phyloP scores from a whole-genome alignment of 2,797 vertebrate species.

The Gymnothorax reevesii region DNA sequence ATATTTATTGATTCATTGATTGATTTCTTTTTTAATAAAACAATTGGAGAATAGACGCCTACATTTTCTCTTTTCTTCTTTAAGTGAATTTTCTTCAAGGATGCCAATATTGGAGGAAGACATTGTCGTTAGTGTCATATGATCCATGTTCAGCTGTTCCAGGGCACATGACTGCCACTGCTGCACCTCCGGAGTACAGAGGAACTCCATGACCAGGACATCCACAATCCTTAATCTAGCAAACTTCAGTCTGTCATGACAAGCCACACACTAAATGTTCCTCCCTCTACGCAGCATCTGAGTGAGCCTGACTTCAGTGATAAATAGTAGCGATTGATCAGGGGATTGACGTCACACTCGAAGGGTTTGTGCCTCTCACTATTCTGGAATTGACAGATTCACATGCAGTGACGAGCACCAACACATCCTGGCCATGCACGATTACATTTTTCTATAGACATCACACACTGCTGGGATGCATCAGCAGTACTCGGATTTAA shows the following conservation, averaged over 20 bases:
- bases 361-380: not conserved
- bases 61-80: too few relatives aligned
- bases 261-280: not conserved
- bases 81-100: too few relatives aligned
- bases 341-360: not conserved
- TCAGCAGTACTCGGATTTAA: not conserved
- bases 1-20: too few relatives aligned
- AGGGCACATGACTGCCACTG: not conserved
- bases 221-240: too few relatives aligned
- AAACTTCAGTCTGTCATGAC: not conserved
- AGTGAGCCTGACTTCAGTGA: not conserved
- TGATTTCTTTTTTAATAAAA: too few relatives aligned
- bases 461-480: not conserved
- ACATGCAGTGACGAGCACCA: not conserved
- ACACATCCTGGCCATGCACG: not conserved
- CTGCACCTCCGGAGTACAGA: too few relatives aligned
- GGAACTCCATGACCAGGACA: too few relatives aligned
- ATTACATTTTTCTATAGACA: not conserved
- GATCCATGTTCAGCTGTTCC: not conserved
- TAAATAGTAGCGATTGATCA: not conserved
- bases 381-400: not conserved
- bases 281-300: not conserved
- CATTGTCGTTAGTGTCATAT: not conserved
- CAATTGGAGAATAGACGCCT: too few relatives aligned
- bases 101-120: not conserved